These are phyloP conservation scores for Isoperla grammatica DNA, from an alignment of 2,888 invertebrate species.

Conservation along the genomic window DNA sequence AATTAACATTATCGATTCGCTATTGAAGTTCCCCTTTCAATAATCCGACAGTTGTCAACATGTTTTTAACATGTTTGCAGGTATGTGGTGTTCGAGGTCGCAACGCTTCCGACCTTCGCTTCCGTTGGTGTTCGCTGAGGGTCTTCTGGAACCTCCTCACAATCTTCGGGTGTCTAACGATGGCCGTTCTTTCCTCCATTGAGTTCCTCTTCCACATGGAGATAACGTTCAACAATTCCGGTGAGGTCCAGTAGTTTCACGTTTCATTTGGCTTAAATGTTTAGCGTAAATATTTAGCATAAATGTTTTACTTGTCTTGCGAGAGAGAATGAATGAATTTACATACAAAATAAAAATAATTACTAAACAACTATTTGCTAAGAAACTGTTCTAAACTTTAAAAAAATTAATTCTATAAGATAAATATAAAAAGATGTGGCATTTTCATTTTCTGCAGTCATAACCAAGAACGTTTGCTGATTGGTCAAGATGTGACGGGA, in stretches of 20 bases:
- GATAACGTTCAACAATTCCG: constrained; percentile 19
- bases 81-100: constrained; percentile 1
- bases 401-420: not conserved
- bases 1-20: too few species aligned
- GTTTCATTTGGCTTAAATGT: too few species aligned
- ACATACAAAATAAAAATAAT: too few species aligned
- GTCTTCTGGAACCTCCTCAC: constrained; percentile 1
- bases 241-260: not conserved
- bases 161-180: constrained; percentile 10
- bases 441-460: too few species aligned
- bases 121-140: constrained; percentile 16
- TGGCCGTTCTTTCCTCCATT: constrained; percentile 13
- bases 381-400: not conserved
- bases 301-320: too few species aligned
- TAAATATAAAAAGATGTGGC: too few species aligned
- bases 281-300: too few species aligned
- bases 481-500: too few species aligned
- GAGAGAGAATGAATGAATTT: not conserved
- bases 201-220: constrained; percentile 2
- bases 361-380: too few species aligned
- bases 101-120: not conserved
- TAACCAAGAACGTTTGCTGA: too few species aligned
- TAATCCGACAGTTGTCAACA: too few species aligned
- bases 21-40: too few species aligned
- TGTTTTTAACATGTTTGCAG: not conserved